phyloP scores from a whole-genome alignment of 2,888 invertebrate genomes.

The Temnothorax ravouxi region DNA sequence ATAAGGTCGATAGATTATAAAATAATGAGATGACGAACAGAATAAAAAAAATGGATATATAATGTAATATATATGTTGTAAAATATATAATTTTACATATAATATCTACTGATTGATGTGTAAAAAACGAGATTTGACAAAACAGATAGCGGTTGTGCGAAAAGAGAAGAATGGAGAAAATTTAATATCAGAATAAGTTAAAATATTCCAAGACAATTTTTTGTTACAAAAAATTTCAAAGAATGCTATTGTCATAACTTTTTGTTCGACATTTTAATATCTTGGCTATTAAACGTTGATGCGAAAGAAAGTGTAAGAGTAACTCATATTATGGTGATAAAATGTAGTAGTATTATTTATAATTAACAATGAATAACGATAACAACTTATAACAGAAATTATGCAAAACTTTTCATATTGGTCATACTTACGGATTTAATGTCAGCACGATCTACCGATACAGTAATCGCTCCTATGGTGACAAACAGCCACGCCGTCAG shows the following conservation, averaged over 20 bases:
- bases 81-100: not conserved
- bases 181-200: not conserved
- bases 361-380: not conserved
- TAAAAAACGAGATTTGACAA: not conserved
- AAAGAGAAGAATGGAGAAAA: not conserved
- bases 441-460: constrained; percentile 82
- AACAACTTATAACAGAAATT: not conserved
- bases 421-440: constrained; percentile 78
- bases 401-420: constrained; percentile 1
- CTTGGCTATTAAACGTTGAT: not conserved
- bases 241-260: not conserved
- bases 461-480: constrained; percentile 80
- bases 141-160: not conserved
- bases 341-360: not conserved
- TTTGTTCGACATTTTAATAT: constrained; percentile 3
- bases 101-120: not conserved
- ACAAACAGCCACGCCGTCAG: constrained; percentile 75
- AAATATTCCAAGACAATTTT: not conserved
- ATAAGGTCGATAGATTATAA: not conserved
- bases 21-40: not conserved
- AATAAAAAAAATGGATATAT: not conserved
- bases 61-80: not conserved
- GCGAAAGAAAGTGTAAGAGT: not conserved
- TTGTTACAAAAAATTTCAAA: not conserved
- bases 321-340: not conserved